Evolutionary conservation across 2,113 vertebrate species (phyloP).

Genomic region (Thalassoma bifasciatum): DNA sequence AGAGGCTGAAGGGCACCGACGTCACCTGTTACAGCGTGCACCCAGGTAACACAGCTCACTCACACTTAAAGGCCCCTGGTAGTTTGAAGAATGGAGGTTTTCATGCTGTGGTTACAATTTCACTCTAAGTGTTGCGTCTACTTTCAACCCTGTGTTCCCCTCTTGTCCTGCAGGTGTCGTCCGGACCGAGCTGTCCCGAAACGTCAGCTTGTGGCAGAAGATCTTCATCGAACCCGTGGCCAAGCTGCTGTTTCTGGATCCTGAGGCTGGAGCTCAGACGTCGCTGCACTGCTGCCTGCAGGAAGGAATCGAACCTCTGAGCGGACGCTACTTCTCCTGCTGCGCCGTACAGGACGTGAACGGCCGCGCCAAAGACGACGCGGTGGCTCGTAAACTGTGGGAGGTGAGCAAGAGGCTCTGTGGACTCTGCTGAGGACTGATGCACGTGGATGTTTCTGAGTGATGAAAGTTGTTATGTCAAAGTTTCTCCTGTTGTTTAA

Average conservation of each 20-base stretch:
- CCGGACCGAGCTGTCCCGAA: slow-evolving; percentile 72
- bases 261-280: slow-evolving; percentile 77
- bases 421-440: slow-evolving; percentile 41
- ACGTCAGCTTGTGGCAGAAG: slow-evolving; percentile 79
- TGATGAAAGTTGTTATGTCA: too few relatives aligned
- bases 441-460: not conserved
- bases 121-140: too few relatives aligned
- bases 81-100: too few relatives aligned
- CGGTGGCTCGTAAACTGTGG: slow-evolving; percentile 71
- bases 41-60: slow-evolving; percentile 61
- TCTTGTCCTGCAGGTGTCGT: slow-evolving; percentile 65
- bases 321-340: slow-evolving; percentile 77
- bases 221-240: slow-evolving; percentile 74
- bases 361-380: slow-evolving; percentile 59
- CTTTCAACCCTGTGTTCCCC: not conserved
- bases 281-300: slow-evolving; percentile 79
- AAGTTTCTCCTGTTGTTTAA: not conserved
- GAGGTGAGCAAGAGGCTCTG: slow-evolving; percentile 76
- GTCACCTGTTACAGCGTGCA: slow-evolving; percentile 89
- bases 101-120: too few relatives aligned
- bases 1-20: slow-evolving; percentile 82
- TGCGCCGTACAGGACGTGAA: slow-evolving; percentile 60
- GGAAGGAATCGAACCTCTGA: slow-evolving; percentile 77
- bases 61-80: too few relatives aligned
- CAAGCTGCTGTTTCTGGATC: slow-evolving; percentile 73